Conservation (phyloP, 2,113 vertebrate species). For the Turnix velox region DNA sequence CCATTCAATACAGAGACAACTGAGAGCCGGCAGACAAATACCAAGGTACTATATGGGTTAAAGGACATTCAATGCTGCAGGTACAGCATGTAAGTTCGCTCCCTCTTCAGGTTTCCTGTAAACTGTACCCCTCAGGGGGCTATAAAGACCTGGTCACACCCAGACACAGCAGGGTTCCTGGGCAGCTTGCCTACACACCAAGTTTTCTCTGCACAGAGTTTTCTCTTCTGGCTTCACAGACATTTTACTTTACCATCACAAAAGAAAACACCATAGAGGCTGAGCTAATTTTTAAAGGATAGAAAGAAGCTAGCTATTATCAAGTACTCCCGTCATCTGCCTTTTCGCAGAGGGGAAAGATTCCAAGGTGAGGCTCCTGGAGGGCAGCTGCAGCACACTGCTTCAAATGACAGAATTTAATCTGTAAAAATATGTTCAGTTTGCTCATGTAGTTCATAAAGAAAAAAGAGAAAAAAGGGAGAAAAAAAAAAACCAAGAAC, state of each 20-base stretch:
- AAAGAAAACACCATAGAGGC: background rate
- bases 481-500: background rate
- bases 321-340: background rate
- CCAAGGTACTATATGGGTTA: background rate
- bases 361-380: background rate
- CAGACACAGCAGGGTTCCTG: background rate
- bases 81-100: background rate
- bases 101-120: background rate
- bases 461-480: too few relatives aligned
- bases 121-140: background rate
- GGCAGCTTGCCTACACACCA: background rate
- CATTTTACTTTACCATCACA: background rate
- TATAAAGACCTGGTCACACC: background rate
- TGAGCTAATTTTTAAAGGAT: background rate
- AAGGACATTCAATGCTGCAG: background rate
- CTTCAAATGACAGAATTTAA: background rate
- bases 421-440: background rate
- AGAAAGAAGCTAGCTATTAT: background rate
- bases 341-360: background rate
- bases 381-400: background rate
- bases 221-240: background rate
- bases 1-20: background rate
- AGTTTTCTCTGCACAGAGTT: background rate
- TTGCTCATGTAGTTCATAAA: background rate
- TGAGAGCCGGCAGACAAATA: background rate